Percentiles rank a stretch among this genome's conserved stretches.
These are phyloP conservation scores for Arrhopalites spinosus DNA, from an alignment of 2,888 invertebrate genomes.

Conservation along the genomic window DNA sequence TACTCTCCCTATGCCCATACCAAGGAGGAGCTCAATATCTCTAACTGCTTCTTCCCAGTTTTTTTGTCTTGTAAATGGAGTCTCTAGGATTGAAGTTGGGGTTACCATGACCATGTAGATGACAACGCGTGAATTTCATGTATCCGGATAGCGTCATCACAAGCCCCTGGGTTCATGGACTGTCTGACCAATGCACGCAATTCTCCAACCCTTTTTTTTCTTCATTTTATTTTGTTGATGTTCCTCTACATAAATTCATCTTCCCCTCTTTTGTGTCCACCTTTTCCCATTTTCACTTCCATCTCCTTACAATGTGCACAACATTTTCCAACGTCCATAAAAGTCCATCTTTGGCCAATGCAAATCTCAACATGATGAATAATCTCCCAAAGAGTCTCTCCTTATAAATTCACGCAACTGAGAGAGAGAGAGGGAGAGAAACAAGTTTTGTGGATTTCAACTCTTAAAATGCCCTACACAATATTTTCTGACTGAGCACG, in stretches of 20 bases:
- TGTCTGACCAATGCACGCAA: slow-evolving; percentile 4
- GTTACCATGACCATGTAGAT: slow-evolving; percentile 13
- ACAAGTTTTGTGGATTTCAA: too few species aligned
- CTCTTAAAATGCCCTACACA: not conserved
- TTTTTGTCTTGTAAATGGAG: not conserved
- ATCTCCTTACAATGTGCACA: not conserved
- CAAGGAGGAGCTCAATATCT: not conserved
- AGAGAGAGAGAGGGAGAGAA: too few species aligned
- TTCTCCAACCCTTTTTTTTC: not conserved
- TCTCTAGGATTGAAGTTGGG: not conserved
- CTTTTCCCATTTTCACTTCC: not conserved
- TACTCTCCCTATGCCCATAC: slow-evolving; percentile 14
- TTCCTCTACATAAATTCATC: not conserved
- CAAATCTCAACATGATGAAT: too few species aligned
- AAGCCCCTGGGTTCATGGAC: not conserved
- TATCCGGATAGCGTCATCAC: slow-evolving; percentile 5
- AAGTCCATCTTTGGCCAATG: not conserved
- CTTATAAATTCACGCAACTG: not conserved
- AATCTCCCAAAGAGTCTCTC: too few species aligned
- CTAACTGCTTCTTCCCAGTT: not conserved
- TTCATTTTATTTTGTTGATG: not conserved
- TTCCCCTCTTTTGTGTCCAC: too few species aligned
- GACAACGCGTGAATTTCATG: slow-evolving; percentile 24
- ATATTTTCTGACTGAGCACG: not conserved
- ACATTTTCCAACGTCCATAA: not conserved